phyloP scores from a whole-genome alignment of 2,797 vertebrate genomes.

The Erpetoichthys calabaricus region DNA sequence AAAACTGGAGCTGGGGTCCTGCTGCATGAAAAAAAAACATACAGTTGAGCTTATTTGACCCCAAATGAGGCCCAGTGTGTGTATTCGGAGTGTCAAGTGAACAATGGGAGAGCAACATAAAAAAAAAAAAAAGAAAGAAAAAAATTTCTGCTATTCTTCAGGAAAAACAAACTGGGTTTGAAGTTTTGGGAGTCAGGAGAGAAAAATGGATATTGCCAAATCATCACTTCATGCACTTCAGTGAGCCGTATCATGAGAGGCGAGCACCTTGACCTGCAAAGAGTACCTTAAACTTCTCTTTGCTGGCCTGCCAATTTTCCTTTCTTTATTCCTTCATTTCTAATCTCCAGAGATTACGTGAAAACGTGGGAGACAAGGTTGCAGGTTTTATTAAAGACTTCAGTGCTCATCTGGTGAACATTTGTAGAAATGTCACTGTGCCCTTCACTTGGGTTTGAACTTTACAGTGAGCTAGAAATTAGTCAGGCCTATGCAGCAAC shows the following conservation, averaged over 20 bases:
- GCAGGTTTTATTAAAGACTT: slow-evolving; percentile 46
- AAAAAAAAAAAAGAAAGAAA: too few relatives aligned
- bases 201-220: slow-evolving; percentile 22
- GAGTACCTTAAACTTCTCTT: slow-evolving; percentile 48
- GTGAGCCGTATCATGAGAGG: slow-evolving; percentile 23
- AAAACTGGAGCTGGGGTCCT: not conserved
- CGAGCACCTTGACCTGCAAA: slow-evolving; percentile 52
- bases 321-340: slow-evolving; percentile 28
- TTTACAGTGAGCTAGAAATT: slow-evolving; percentile 25
- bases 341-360: slow-evolving; percentile 25
- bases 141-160: too few relatives aligned
- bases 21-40: not conserved
- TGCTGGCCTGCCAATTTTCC: slow-evolving; percentile 30
- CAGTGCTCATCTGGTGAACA: slow-evolving; percentile 22
- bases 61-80: not conserved
- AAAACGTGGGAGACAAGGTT: slow-evolving; percentile 43
- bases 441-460: slow-evolving; percentile 30
- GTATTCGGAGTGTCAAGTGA: too few relatives aligned
- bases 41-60: not conserved
- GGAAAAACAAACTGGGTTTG: too few relatives aligned
- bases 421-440: slow-evolving; percentile 40
- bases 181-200: too few relatives aligned
- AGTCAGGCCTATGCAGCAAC: too few relatives aligned
- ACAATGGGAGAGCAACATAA: too few relatives aligned
- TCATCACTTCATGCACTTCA: slow-evolving; percentile 26